Conservation (phyloP, 2,113 vertebrate genomes). For the Pyxicephalus adspersus region DNA sequence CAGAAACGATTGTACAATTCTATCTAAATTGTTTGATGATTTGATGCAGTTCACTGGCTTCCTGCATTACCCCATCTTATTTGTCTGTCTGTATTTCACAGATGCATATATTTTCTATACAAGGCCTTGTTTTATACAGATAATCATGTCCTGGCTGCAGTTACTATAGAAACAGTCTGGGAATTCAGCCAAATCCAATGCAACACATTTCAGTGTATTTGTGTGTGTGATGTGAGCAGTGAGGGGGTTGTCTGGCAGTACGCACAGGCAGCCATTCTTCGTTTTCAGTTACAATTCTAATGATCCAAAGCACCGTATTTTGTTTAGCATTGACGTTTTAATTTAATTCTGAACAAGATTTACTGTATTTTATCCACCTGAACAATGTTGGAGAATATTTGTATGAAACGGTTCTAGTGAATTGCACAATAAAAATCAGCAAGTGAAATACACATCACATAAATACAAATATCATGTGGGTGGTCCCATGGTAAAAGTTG, state of each 20-base stretch:
- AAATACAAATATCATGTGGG: no score
- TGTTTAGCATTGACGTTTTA: background rate
- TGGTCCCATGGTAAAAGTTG: no score
- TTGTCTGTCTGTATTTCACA: background rate
- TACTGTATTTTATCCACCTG: no score
- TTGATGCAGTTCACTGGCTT: background rate
- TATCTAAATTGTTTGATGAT: no score
- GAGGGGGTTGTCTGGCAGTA: background rate
- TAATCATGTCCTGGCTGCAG: conserved; percentile 10
- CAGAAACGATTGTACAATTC: no score
- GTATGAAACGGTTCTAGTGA: no score
- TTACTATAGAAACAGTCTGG: conserved; percentile 9
- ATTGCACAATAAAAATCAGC: no score
- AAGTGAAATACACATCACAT: no score
- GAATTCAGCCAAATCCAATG: conserved; percentile 15
- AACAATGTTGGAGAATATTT: no score
- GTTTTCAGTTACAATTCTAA: background rate
- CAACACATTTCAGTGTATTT: background rate
- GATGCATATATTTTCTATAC: background rate
- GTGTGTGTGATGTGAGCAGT: background rate
- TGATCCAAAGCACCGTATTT: background rate
- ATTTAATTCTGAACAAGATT: no score
- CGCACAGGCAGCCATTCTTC: background rate
- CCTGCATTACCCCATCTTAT: background rate
- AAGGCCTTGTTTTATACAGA: conserved; percentile 17